Base-by-base conservation (phyloP, 2,888 invertebrate genomes). In the Drosophila conformis region DNA sequence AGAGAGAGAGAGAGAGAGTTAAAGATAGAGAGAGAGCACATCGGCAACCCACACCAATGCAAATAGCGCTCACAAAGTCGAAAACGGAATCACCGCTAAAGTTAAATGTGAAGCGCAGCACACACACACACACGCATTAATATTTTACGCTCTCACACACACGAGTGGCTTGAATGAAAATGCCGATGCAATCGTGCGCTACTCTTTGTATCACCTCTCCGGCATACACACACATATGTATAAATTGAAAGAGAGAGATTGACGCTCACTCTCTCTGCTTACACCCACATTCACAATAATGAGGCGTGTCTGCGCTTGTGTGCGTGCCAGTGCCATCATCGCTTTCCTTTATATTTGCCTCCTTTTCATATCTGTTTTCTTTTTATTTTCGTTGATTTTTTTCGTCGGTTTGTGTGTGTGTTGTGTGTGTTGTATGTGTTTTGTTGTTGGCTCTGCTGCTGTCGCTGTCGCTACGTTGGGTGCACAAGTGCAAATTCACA, bases 401-500 rank as follows among this genome's bases (percentile, higher is more conserved):
- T 68, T 46, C 54, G 27, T 38, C 10, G 56, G 25, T 52, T 21
- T n/a, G 38, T 48, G 29, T 57, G 69, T 78, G 69, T 78, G 64
- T 40, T 56, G 66, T 79, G 62, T 66, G 65, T 46, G 36, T 61
- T 58, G 67, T 58, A 64, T 62, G 57, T 56, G 64, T 46, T 36
- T 59, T 46, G 76, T 65, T 67, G 68, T 66, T 69, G 52, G 27
- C 15, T 29, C 48, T 67, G 76, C 40, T 35, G 48, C 15, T 36
- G 52, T 42, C 46, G 60, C 40, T 25, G 60, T 49, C 36, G 52
- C 27, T 57, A 13, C 64, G 78, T 71, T 80, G 88, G 81, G 77
- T 83, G 87, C 89, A 90, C 87, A 87, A 87, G 87, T 87, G 87
- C 90, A 90, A 87, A 90, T 82, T 86, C 89, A 89, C 86, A 89